A percentile compares a stretch with the other conserved stretches of the same genome.
These are phyloP conservation scores for Byasa hedistus DNA, from an alignment of 2,888 invertebrate genomes.

Conservation along the genomic window DNA sequence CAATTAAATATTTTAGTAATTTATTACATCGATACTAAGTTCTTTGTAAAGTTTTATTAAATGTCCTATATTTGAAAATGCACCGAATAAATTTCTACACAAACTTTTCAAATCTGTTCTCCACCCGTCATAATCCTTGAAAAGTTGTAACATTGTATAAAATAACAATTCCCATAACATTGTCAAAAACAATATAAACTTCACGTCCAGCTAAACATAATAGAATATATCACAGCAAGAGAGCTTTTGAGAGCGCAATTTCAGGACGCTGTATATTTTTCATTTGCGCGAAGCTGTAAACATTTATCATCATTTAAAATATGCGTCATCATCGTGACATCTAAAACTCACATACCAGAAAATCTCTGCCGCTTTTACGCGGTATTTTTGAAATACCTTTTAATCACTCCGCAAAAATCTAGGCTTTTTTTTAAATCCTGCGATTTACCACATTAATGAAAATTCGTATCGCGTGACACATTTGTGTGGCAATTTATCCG, in stretches of 20 bases:
- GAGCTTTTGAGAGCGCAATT: constrained; percentile 25
- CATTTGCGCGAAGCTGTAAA: constrained; percentile 22
- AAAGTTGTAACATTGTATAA: constrained; percentile 12
- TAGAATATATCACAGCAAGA: constrained; percentile 23
- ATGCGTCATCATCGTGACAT: constrained; percentile 25
- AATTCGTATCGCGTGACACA: constrained; percentile 27
- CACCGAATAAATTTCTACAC: not conserved
- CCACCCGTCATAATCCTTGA: not conserved
- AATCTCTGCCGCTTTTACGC: constrained; percentile 26
- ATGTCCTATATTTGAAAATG: too few relatives aligned
- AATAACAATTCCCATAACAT: constrained; percentile 18
- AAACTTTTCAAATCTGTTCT: not conserved
- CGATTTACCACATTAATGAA: constrained; percentile 28
- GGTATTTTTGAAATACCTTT: constrained; percentile 28
- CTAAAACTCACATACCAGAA: constrained; percentile 28
- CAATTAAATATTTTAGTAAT: too few relatives aligned
- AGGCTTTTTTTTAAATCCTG: constrained; percentile 23
- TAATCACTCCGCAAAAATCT: constrained; percentile 25
- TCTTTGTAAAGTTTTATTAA: too few relatives aligned
- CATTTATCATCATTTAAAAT: constrained; percentile 29
- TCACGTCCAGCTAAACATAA: constrained; percentile 13
- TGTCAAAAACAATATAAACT: constrained; percentile 11
- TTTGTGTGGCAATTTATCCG: constrained; percentile 28
- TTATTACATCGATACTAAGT: too few relatives aligned
- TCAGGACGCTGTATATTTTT: constrained; percentile 17